Percentiles rank a stretch among this genome's conserved stretches.
Conservation (phyloP, 2,113 vertebrate species). For the Phoxinus phoxinus region DNA sequence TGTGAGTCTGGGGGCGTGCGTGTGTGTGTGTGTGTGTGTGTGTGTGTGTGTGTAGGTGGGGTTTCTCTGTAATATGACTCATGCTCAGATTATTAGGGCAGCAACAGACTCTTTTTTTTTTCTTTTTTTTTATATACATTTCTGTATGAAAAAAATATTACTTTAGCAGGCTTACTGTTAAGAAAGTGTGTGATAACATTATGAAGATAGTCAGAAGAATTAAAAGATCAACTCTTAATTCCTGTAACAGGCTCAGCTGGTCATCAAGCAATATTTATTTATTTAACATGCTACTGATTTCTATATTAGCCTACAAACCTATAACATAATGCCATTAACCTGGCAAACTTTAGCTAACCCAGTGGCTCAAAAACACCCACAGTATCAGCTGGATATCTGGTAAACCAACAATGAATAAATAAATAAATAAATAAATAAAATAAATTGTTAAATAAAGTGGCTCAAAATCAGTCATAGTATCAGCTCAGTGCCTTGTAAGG, state of each 20-base stretch:
- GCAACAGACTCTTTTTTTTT: neutral
- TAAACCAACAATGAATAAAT: neutral
- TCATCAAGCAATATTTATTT: neutral
- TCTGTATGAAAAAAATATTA: neutral
- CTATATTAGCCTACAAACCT: neutral
- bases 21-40: neutral
- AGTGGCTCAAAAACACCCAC: neutral
- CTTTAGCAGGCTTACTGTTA: neutral
- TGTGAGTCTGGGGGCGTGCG: constrained; percentile 4
- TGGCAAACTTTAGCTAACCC: too few species aligned
- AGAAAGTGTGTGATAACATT: neutral
- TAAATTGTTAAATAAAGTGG: neutral
- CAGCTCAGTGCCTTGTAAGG: too few species aligned
- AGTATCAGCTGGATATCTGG: neutral
- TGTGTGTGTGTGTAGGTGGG: neutral
- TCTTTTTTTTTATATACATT: neutral
- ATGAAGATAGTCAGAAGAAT: neutral
- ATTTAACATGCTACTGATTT: neutral
- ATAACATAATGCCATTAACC: too few species aligned
- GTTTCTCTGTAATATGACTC: constrained; percentile 34
- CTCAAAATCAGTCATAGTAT: neutral
- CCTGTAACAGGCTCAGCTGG: neutral
- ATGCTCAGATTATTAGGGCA: constrained; percentile 16
- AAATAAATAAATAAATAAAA: too few species aligned
- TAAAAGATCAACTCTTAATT: neutral